phyloP scores from a whole-genome alignment of 2,113 vertebrate species.

The Saimiri boliviensis region DNA sequence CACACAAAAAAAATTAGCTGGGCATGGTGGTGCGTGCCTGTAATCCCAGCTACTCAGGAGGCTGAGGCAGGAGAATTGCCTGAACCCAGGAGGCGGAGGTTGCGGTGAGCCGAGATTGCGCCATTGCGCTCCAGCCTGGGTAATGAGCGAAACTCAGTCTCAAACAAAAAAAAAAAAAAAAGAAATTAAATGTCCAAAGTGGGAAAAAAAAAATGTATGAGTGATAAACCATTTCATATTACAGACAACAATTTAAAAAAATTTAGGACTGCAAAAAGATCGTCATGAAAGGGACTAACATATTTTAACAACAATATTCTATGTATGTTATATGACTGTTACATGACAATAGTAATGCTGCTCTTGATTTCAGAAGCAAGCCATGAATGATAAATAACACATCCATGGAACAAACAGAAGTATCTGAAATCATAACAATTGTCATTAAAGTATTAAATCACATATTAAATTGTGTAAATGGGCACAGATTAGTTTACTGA shows the following conservation, averaged over 20 bases:
- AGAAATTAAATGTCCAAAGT: not conserved
- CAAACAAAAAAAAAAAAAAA: too few relatives aligned
- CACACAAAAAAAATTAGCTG: too few relatives aligned
- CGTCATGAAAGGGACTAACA: not conserved
- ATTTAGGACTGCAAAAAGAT: not conserved
- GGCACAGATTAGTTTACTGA: not conserved
- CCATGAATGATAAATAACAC: not conserved
- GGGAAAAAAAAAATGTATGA: not conserved
- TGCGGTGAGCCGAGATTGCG: too few relatives aligned
- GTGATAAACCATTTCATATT: not conserved
- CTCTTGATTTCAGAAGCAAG: slow-evolving; percentile 22
- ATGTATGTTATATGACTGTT: not conserved
- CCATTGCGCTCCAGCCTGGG: too few relatives aligned
- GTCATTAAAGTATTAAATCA: not conserved
- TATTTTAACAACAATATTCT: not conserved
- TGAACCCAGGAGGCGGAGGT: too few relatives aligned
- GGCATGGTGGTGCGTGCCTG: too few relatives aligned
- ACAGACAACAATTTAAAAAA: not conserved
- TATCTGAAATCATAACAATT: not conserved
- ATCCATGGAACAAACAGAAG: not conserved
- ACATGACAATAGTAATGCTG: not conserved
- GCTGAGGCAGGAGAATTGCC: too few relatives aligned
- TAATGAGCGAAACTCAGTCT: too few relatives aligned
- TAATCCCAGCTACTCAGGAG: too few relatives aligned
- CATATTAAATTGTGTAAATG: not conserved